phyloP scores from a whole-genome alignment of 2,888 invertebrate genomes.

The Nysson spinosus region DNA sequence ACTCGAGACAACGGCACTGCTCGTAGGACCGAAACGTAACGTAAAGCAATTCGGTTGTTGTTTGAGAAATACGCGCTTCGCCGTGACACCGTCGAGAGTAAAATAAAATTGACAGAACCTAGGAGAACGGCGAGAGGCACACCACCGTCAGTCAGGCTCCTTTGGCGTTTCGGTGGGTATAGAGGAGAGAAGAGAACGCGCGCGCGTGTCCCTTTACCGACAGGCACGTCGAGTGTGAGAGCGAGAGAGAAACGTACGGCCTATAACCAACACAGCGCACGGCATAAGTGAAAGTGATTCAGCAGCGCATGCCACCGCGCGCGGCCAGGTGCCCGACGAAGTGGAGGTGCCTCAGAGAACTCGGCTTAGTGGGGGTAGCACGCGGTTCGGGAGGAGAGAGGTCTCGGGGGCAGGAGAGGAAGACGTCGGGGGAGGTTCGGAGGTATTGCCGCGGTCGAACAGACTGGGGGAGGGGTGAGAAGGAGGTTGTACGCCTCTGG shows the following conservation, averaged over 20 bases:
- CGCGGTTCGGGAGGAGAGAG: slow-evolving; percentile 49
- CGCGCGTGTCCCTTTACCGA: slow-evolving; percentile 65
- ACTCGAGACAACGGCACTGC: neutral
- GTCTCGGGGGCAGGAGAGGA: slow-evolving; percentile 24
- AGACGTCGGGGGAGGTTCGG: slow-evolving; percentile 22
- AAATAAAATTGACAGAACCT: slow-evolving; percentile 55
- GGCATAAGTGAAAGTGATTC: slow-evolving; percentile 76
- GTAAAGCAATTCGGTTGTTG: slow-evolving; percentile 13
- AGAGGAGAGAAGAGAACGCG: slow-evolving; percentile 49
- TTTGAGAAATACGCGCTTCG: slow-evolving; percentile 40
- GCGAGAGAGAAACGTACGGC: slow-evolving; percentile 28
- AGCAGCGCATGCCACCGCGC: slow-evolving; percentile 72
- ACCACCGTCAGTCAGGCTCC: slow-evolving; percentile 53
- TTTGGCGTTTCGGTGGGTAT: slow-evolving; percentile 58
- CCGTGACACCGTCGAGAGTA: slow-evolving; percentile 48
- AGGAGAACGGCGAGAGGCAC: slow-evolving; percentile 58
- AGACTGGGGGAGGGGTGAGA: slow-evolving; percentile 46
- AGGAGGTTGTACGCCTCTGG: slow-evolving; percentile 58
- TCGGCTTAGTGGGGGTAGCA: slow-evolving; percentile 65
- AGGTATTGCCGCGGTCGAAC: slow-evolving; percentile 49
- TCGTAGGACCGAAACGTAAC: slow-evolving; percentile 1
- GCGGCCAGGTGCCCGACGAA: slow-evolving; percentile 69
- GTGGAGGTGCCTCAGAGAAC: slow-evolving; percentile 69
- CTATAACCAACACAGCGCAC: slow-evolving; percentile 69
- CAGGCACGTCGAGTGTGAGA: slow-evolving; percentile 49